Evolutionary conservation across 2,888 invertebrate genomes (phyloP), one percentile per base, ranked within the genome.

Genomic region (Agrochola circellaris): DNA sequence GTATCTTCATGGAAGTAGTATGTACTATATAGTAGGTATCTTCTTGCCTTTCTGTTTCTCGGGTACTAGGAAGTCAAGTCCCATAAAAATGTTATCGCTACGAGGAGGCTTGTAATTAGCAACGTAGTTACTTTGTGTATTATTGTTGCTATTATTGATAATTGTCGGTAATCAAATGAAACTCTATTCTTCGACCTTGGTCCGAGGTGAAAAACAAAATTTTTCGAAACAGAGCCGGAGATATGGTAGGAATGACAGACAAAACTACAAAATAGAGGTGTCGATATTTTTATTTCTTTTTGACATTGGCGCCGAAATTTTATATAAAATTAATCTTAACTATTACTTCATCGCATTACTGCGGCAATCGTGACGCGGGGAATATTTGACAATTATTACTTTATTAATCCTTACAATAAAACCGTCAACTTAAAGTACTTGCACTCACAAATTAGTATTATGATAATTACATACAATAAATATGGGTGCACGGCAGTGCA

Each of bases 311-410:
- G 64, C 64, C 75, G 64, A 74, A 75, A 51, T 58, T 73, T 73
- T 73, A 70, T 70, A 78, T 56, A 81, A 84, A 84, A 81, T 84
- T 84, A 75, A 84, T 60, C 72, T 84, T 84, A 84, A 62, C 48
- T 60, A 81, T 72, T 72, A 69, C 15, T 42, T 64, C 70, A 70
- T 81, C 66, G 70, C 69, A 78, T 13, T 60, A 73, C 48, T 77
- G 74, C 69, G 60, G 42, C 56, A 56, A 65, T 73, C 30, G 17
- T 23, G 61, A 81, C 51, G 65, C 20, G 20, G 20, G 23, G 26
- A 75, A 61, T 38, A 78, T 75, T 65, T 61, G 30, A 54, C 9
- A 71, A 45, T 38, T 2, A 73, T 67, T 26, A 73, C 1, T 42
- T 66, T 45, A 45, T 42, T 64, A 81, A 68, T 72, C n/a, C 42